A percentile compares a stretch with the other conserved stretches of the same genome.
phyloP scores from a whole-genome alignment of 2,113 vertebrate species.

The Lycocorax pyrrhopterus region DNA sequence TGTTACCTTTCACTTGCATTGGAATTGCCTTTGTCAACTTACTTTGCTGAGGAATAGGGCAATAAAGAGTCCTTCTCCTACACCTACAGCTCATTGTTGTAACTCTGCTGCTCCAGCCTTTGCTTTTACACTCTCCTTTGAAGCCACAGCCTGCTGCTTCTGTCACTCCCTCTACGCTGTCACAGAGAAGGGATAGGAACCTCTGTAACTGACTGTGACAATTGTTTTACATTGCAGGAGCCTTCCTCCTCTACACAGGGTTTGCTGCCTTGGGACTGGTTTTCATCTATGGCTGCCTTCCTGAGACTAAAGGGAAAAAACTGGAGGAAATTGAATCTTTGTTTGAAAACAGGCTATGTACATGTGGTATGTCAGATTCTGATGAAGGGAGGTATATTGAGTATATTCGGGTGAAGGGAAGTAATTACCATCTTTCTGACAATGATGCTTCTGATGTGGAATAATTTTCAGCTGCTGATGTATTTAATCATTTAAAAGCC shows the following conservation, averaged over 20 bases:
- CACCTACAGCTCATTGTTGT: background rate
- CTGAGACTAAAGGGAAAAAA: slow-evolving; percentile 93
- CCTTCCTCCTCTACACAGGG: slow-evolving; percentile 94
- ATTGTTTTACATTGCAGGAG: slow-evolving; percentile 76
- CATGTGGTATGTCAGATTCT: slow-evolving; percentile 88
- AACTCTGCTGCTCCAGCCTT: background rate
- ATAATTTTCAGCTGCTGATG: slow-evolving; percentile 71
- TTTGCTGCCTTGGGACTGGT: slow-evolving; percentile 85
- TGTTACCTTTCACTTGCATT: background rate
- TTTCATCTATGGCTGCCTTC: slow-evolving; percentile 93
- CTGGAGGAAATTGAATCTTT: slow-evolving; percentile 95
- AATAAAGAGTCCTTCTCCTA: background rate
- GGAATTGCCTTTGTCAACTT: background rate
- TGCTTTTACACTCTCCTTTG: background rate
- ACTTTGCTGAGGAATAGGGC: background rate
- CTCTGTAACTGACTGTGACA: background rate
- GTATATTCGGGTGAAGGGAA: slow-evolving; percentile 98
- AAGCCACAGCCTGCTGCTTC: background rate
- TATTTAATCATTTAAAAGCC: slow-evolving; percentile 67
- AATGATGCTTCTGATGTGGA: slow-evolving; percentile 97
- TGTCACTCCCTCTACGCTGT: background rate
- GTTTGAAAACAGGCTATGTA: slow-evolving; percentile 91
- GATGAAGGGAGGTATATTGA: slow-evolving; percentile 96
- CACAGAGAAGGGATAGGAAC: background rate
- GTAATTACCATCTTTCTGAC: slow-evolving; percentile 98